Conservation (phyloP, 1,140 invertebrate genomes). For the Dendroctonus valens region DNA sequence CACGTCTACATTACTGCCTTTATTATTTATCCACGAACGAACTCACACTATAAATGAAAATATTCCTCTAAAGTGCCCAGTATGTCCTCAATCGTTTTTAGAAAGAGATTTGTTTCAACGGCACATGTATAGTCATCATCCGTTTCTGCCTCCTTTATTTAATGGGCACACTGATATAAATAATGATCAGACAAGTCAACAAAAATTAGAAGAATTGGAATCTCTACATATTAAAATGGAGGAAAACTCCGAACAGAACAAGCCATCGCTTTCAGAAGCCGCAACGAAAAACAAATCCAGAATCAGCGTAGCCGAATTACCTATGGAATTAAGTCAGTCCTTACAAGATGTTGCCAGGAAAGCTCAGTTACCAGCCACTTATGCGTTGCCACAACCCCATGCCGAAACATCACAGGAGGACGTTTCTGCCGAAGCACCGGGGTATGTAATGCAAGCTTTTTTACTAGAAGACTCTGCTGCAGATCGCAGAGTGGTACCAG, state of each 20-base stretch:
- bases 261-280: slow-evolving; percentile 26
- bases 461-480: slow-evolving; percentile 66
- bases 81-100: slow-evolving; percentile 59
- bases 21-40: slow-evolving; percentile 87
- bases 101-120: slow-evolving; percentile 61
- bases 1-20: slow-evolving; percentile 82
- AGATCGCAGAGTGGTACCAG: slow-evolving; percentile 68
- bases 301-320: slow-evolving; percentile 49
- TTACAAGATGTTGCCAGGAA: slow-evolving; percentile 58
- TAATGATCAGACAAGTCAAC: slow-evolving; percentile 40
- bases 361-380: slow-evolving; percentile 58
- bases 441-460: slow-evolving; percentile 77
- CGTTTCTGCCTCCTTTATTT: slow-evolving; percentile 56
- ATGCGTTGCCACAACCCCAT: slow-evolving; percentile 55
- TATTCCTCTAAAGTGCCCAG: slow-evolving; percentile 56
- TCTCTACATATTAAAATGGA: slow-evolving; percentile 17
- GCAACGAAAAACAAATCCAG: slow-evolving; percentile 44
- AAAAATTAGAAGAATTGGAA: slow-evolving; percentile 40
- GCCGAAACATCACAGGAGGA: slow-evolving; percentile 25
- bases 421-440: slow-evolving; percentile 34
- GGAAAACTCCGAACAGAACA: slow-evolving; percentile 29
- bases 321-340: slow-evolving; percentile 53
- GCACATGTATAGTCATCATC: slow-evolving; percentile 59
- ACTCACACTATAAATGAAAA: slow-evolving; percentile 61
- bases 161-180: slow-evolving; percentile 46